Base-by-base conservation (phyloP, 2,888 invertebrate species). In the Zygaena filipendulae region DNA sequence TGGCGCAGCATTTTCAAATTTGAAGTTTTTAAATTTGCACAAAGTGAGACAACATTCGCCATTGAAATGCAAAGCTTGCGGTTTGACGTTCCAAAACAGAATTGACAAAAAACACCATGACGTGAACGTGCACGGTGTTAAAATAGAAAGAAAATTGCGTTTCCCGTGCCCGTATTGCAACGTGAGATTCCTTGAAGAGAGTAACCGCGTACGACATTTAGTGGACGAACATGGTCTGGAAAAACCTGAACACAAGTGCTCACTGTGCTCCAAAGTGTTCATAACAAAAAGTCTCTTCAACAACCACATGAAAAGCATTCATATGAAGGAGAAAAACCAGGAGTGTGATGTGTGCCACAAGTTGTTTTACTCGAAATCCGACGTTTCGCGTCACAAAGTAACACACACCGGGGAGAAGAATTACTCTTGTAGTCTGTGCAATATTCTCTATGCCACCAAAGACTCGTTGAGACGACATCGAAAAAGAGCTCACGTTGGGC, bases 321-420 rank as follows among this genome's bases (percentile, higher is more conserved):
- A 79, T 36, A 54, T 62, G 40, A 77, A 74, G 23, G 69, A 72
- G 33, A 69, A 59, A 28, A 58, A 47, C 9, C 59, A 68, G 2
- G 62, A 67, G 29, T 79, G 77, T 22, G 66, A 62, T 5, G 24
- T 71, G 0, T 79, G 77, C 27, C 60, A 60, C 32, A 52, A 55
- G 4, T 39, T 61, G 21, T 79, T 75, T 44, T 77, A 70, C 32
- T 64, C 63, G 0, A 70, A 63, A 22, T 72, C 63, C 0, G 75
- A 71, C 40, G 47, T 68, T 1, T 27, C 40, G 0, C 36, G 77
- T 4, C 77, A 77, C 27, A 59, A 42, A 11, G 60, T 70, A 0
- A 70, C 68, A 0, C 77, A 77, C 25, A 66, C 66, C 0, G 67
- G 71, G 0, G 71, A 64, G 13, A 71, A 70, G 10, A 66, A 60